phyloP scores from a whole-genome alignment of 2,797 vertebrate species.

The Tokudaia tokunoshimensis region DNA sequence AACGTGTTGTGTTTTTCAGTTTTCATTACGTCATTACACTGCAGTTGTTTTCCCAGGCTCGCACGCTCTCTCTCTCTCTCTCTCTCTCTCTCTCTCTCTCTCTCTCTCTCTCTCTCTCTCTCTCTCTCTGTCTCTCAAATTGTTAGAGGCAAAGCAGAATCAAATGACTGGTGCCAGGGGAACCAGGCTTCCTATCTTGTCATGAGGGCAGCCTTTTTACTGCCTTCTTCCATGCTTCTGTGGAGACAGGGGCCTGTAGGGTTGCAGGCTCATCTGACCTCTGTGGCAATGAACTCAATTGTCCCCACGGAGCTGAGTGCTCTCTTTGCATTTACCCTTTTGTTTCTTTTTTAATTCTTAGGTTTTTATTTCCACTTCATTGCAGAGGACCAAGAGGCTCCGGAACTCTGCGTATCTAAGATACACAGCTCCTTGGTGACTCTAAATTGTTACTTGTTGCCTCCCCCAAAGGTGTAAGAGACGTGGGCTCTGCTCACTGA shows the following conservation, averaged over 20 bases:
- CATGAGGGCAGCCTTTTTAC: not conserved
- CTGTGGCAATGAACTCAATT: not conserved
- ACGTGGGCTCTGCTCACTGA: not conserved
- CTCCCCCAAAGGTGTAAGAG: not conserved
- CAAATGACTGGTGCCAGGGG: constrained; percentile 29
- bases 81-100: not conserved
- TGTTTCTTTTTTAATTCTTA: not conserved
- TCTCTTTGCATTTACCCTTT: not conserved
- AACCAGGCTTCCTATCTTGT: constrained; percentile 44
- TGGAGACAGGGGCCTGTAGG: not conserved
- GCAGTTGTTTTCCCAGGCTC: constrained; percentile 47
- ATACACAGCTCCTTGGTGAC: not conserved
- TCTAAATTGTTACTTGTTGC: not conserved
- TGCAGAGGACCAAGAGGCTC: not conserved
- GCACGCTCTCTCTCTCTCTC: not conserved
- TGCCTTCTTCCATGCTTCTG: not conserved
- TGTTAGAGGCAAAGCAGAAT: constrained; percentile 52
- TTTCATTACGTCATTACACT: constrained; percentile 50
- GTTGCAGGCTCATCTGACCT: not conserved
- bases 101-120: no score
- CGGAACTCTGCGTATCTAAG: not conserved
- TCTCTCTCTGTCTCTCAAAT: not conserved
- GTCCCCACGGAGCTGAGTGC: not conserved
- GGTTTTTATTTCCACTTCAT: not conserved
- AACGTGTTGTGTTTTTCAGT: constrained; percentile 53